Evolutionary conservation across 35 echinoderm and acorn worm genomes (phyloP).

Genomic region (Patiria miniata): DNA sequence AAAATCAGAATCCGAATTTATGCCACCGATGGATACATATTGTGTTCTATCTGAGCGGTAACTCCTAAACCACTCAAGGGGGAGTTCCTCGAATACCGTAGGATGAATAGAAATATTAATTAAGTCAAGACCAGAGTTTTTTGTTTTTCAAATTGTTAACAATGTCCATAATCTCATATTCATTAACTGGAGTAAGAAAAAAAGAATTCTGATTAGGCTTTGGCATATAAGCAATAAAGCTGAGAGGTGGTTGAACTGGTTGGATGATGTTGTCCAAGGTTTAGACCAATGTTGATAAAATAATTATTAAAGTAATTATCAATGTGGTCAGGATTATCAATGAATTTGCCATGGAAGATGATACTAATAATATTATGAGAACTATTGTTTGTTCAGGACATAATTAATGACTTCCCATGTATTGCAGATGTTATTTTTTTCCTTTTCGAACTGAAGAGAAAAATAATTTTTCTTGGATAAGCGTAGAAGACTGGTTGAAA

Average conservation of each 20-base stretch:
- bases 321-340: neutral
- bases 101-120: neutral
- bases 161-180: neutral
- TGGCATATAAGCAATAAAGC: neutral
- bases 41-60: neutral
- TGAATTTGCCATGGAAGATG: neutral
- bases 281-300: neutral
- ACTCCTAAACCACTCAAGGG: neutral
- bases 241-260: neutral
- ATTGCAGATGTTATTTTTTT: neutral
- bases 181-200: neutral
- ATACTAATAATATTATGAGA: neutral
- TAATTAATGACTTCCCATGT: neutral
- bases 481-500: neutral
- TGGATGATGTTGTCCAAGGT: neutral
- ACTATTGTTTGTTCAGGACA: neutral
- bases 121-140: neutral
- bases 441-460: no score
- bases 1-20: neutral
- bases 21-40: neutral
- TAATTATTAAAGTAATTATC: neutral
- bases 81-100: neutral
- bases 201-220: neutral
- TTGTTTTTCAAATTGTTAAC: slow-evolving; percentile 7
- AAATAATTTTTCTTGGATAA: neutral